Evolutionary conservation across 2,888 invertebrate species (phyloP).

Genomic region (Melitaea athalia): DNA sequence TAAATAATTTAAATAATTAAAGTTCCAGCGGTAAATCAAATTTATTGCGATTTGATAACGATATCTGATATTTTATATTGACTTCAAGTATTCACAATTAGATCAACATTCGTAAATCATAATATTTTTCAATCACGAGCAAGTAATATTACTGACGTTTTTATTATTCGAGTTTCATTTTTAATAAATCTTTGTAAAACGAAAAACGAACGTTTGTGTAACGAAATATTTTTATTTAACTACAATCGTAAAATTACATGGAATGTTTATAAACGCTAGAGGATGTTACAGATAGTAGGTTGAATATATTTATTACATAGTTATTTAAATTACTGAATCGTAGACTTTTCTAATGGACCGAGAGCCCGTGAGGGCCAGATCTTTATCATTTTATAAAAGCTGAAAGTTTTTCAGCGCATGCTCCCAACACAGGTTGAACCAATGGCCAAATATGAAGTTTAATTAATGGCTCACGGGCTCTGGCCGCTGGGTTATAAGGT

Average conservation of each 20-base stretch:
- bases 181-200: not conserved
- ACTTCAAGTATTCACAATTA: constrained; percentile 30
- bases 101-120: constrained; percentile 34
- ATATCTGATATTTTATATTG: constrained; percentile 29
- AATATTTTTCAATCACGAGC: constrained; percentile 22
- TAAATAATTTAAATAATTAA: constrained; percentile 16
- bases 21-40: constrained; percentile 25
- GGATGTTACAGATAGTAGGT: too few relatives aligned
- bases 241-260: not conserved
- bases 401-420: too few relatives aligned
- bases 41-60: constrained; percentile 29
- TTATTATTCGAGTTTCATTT: constrained; percentile 11
- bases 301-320: too few relatives aligned
- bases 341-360: too few relatives aligned
- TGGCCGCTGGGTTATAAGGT: too few relatives aligned
- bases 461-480: too few relatives aligned
- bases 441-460: too few relatives aligned
- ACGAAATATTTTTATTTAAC: not conserved
- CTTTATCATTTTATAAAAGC: too few relatives aligned
- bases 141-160: constrained; percentile 23
- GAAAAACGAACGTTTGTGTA: too few relatives aligned
- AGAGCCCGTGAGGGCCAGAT: too few relatives aligned
- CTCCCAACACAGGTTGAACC: too few relatives aligned
- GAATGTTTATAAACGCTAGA: not conserved
- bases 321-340: too few relatives aligned